These are phyloP conservation scores for Bombycilla garrulus DNA, from an alignment of 2,113 vertebrate species.

Conservation along the genomic window DNA sequence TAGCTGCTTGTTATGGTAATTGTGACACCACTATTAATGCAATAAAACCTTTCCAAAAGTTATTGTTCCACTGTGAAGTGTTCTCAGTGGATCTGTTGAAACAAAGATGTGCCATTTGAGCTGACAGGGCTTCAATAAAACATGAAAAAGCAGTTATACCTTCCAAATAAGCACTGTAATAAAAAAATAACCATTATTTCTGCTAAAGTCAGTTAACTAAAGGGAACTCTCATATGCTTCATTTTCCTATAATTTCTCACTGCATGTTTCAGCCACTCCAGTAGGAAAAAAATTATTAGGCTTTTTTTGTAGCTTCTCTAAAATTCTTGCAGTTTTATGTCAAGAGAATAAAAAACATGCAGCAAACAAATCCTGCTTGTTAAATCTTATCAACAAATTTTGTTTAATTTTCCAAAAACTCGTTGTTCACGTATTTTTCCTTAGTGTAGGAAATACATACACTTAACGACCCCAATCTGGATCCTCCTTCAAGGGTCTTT, in stretches of 20 bases:
- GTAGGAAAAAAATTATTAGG: neutral
- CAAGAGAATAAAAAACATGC: neutral
- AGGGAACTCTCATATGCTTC: neutral
- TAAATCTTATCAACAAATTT: neutral
- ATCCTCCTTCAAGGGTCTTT: neutral
- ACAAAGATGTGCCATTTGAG: conserved; percentile 5
- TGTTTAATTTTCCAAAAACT: neutral
- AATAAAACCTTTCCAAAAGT: conserved; percentile 15
- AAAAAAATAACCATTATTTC: neutral
- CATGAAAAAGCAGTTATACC: neutral
- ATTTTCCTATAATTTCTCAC: neutral
- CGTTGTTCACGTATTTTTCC: neutral
- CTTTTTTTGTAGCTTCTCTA: neutral
- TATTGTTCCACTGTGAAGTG: conserved; percentile 16
- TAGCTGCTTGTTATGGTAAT: conserved; percentile 40
- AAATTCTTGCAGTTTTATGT: neutral
- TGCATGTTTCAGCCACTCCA: neutral
- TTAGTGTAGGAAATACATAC: neutral
- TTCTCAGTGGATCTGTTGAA: conserved; percentile 41
- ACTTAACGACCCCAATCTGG: neutral
- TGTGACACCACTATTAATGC: conserved; percentile 27
- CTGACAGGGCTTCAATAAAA: neutral
- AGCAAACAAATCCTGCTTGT: neutral
- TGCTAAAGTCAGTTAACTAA: neutral
- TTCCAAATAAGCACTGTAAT: neutral